These are phyloP conservation scores for Antrozous pallidus DNA, from an alignment of 2,797 vertebrate genomes.

Conservation along the genomic window DNA sequence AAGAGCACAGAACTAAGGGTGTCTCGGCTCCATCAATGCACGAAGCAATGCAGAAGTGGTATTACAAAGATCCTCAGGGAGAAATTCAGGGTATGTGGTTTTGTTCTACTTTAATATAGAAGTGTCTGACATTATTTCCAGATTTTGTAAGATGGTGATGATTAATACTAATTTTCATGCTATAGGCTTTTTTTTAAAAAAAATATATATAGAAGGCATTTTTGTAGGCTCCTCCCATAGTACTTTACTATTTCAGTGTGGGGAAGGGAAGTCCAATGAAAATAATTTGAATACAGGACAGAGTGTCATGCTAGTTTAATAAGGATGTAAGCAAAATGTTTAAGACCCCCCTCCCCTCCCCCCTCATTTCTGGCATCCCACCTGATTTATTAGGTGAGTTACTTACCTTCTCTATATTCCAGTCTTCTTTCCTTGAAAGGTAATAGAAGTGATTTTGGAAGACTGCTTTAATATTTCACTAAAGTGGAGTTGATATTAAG, in stretches of 20 bases:
- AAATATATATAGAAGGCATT: background rate
- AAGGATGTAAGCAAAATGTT: background rate
- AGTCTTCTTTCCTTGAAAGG: background rate
- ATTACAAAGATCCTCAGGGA: slow-evolving; percentile 99
- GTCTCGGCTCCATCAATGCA: slow-evolving; percentile 89
- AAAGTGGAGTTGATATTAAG: background rate
- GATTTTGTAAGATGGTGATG: background rate
- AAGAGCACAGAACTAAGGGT: slow-evolving; percentile 91
- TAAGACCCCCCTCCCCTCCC: background rate
- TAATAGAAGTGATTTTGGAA: background rate
- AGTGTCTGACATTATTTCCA: background rate
- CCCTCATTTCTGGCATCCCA: background rate
- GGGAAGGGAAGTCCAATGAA: background rate
- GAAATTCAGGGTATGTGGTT: slow-evolving; percentile 93
- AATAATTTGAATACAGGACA: background rate
- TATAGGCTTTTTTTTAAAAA: background rate
- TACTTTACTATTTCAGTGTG: background rate
- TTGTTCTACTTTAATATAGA: slow-evolving; percentile 53
- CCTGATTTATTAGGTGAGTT: background rate
- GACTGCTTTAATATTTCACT: background rate
- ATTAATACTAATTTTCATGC: background rate
- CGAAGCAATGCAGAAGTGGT: slow-evolving; percentile 98
- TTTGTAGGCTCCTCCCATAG: background rate
- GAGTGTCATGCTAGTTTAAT: background rate
- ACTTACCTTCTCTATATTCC: background rate